Base-by-base conservation (phyloP, 1,140 invertebrate species). In the Leptopilina clavipes region DNA sequence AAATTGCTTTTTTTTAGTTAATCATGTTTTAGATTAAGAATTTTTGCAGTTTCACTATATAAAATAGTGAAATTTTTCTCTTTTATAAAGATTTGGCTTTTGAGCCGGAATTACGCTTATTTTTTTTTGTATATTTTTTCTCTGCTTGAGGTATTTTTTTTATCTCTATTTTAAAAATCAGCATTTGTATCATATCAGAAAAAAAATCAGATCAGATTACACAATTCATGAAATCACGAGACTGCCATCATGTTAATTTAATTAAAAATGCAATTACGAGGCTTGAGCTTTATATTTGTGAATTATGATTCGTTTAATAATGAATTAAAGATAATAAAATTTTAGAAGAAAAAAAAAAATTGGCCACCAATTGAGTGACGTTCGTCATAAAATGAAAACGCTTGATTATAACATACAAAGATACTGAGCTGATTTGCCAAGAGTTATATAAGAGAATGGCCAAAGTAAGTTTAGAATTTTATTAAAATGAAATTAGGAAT, bases 1-100 rank as follows among this genome's bases (percentile, higher is more conserved):
- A 65, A 84, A 84, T 86, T 88, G 86, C 85, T 88, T 86, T 40
- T 40, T 40, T 40, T 86, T 85, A 88, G 81, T 84, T 87, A 81
- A 86, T 83, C 81, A 82, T 82, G 79, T 84, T 84, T 75, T 83
- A 83, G 80, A 79, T 78, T 79, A 83, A 76, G 71, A 73, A 59
- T 40, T 80, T 75, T 79, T 54, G 72, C 76, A 76, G 78, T 71
- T 76, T 75, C 45, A 75, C 56, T 25, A 31, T 31, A 65, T 31
- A 6, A 0, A 59, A 2, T 12, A 11, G 22, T 11, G 14, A 54
- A n/a, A 18, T 45, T 43, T 71, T 45, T 40, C 65, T 45, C 14
- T 70, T 73, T 70, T 76, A 78, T 79, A 76, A 79, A 77, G 76
- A 76, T 75, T 44, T 71, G 54, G 54, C 52, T n/a, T 71, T 45